phyloP scores from a whole-genome alignment of 1,140 invertebrate genomes.

The Phocides pigmalion region DNA sequence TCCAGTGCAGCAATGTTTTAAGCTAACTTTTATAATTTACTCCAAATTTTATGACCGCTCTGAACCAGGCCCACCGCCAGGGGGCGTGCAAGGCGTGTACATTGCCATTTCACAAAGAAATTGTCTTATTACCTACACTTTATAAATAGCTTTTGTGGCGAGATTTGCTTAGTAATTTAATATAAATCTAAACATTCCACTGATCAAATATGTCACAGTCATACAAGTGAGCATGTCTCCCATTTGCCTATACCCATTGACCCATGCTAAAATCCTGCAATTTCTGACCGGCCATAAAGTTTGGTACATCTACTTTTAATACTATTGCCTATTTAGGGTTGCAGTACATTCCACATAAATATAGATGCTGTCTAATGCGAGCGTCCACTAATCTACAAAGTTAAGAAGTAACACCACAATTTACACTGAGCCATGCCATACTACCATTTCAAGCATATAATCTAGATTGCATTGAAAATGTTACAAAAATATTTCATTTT shows the following conservation, averaged over 20 bases:
- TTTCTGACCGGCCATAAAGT: neutral
- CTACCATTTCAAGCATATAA: neutral
- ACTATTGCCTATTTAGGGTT: neutral
- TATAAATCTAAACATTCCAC: no score
- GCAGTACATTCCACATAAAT: conserved; percentile 1
- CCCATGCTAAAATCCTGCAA: neutral
- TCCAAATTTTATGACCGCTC: neutral
- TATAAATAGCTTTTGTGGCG: no score
- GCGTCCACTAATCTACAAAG: conserved; percentile 9
- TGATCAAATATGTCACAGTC: no score
- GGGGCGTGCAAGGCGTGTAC: no score
- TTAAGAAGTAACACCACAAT: conserved; percentile 21
- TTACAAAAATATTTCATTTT: neutral
- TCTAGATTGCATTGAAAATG: neutral
- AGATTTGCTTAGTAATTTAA: no score
- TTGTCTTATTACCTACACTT: no score
- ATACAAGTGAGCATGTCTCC: no score
- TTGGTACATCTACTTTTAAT: neutral
- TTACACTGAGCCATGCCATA: conserved; percentile 13
- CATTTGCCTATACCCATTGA: no score
- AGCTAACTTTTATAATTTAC: neutral
- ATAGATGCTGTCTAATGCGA: neutral
- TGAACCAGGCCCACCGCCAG: no score
- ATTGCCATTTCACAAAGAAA: no score
- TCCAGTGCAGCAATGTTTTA: neutral